These are phyloP conservation scores for Pavo muticus DNA, from an alignment of 2,113 vertebrate genomes.

Conservation along the genomic window DNA sequence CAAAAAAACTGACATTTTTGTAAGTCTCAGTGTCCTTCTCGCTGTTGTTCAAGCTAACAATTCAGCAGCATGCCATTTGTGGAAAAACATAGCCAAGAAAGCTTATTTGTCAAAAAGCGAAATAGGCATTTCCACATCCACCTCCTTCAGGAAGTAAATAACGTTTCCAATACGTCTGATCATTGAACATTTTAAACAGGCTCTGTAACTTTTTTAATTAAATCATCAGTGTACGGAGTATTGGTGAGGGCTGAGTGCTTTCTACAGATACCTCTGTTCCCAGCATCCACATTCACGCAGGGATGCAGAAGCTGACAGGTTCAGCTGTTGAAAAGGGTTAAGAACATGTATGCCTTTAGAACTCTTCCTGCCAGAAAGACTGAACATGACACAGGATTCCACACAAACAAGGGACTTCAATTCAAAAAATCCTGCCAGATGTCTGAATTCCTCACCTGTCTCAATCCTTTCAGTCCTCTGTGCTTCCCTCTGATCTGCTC, in stretches of 20 bases:
- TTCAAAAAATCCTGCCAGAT: conserved; percentile 21
- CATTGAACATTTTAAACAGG: neutral
- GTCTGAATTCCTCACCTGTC: neutral
- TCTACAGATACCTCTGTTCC: neutral
- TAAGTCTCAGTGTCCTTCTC: neutral
- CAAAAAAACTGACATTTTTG: fast-evolving
- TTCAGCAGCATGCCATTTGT: neutral
- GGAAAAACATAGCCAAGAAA: neutral
- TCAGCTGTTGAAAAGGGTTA: neutral
- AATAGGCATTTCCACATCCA: neutral
- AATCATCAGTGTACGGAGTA: neutral
- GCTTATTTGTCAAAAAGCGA: neutral
- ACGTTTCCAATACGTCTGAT: neutral
- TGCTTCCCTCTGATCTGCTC: conserved; percentile 40
- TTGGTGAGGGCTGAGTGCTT: neutral
- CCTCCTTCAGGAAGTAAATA: fast-evolving
- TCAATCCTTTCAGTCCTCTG: conserved; percentile 1
- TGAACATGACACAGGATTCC: neutral
- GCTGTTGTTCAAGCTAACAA: neutral
- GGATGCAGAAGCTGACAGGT: neutral
- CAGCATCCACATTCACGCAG: neutral
- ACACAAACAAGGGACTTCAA: neutral
- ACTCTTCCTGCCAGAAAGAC: neutral
- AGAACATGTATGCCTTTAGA: neutral
- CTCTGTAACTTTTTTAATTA: neutral